A percentile compares a stretch with the other conserved stretches of the same genome.
These are phyloP conservation scores for Lampropteryx suffumata DNA, from an alignment of 2,888 invertebrate genomes.

Conservation along the genomic window DNA sequence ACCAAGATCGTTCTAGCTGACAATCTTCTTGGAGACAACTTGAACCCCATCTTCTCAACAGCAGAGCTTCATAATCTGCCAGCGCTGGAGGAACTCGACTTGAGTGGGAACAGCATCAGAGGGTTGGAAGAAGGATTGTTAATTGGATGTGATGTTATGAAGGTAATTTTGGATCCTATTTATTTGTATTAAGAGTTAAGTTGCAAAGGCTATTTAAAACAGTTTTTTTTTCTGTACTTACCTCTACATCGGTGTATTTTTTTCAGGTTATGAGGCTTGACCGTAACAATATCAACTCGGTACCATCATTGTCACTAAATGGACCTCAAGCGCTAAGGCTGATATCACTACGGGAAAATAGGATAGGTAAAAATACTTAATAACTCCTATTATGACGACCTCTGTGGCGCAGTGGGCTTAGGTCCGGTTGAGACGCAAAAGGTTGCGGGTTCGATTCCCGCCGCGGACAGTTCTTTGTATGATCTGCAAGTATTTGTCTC, in stretches of 20 bases:
- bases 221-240: too few species aligned
- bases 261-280: slow-evolving; percentile 90
- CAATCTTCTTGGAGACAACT: slow-evolving; percentile 93
- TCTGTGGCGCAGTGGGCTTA: too few species aligned
- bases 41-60: slow-evolving; percentile 95
- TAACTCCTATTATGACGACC: not conserved
- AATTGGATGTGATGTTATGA: slow-evolving; percentile 90
- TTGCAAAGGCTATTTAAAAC: too few species aligned
- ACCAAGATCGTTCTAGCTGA: slow-evolving; percentile 88
- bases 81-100: slow-evolving; percentile 88
- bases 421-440: too few species aligned
- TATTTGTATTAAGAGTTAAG: too few species aligned
- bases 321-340: slow-evolving; percentile 89
- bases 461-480: too few species aligned
- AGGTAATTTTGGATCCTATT: slow-evolving; percentile 66
- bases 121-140: slow-evolving; percentile 93
- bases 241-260: too few species aligned
- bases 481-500: too few species aligned
- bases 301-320: slow-evolving; percentile 91
- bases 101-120: slow-evolving; percentile 91
- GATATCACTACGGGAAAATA: slow-evolving; percentile 89
- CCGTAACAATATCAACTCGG: slow-evolving; percentile 88
- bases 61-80: slow-evolving; percentile 91
- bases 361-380: slow-evolving; percentile 85
- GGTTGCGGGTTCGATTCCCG: too few species aligned